These are phyloP conservation scores for Acleris laterana DNA, from an alignment of 2,888 invertebrate species.

Conservation along the genomic window DNA sequence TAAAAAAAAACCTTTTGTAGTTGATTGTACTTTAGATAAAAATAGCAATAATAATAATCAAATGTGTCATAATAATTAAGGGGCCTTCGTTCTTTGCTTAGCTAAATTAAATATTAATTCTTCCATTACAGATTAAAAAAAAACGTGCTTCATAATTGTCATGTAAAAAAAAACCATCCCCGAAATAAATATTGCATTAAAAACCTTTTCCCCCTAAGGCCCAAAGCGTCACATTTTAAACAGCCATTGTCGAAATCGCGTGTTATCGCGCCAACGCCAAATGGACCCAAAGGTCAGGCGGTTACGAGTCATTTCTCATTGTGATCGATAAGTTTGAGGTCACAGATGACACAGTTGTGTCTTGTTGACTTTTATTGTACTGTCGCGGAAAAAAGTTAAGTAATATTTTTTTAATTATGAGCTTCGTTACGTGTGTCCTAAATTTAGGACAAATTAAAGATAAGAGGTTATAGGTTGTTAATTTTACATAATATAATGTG, in stretches of 20 bases:
- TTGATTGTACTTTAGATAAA: no score
- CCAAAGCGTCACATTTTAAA: conserved; percentile 9
- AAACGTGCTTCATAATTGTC: no score
- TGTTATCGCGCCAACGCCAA: conserved; percentile 1
- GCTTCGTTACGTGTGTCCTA: background rate
- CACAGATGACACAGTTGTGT: conserved; percentile 14
- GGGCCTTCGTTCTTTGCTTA: no score
- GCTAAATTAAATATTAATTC: no score
- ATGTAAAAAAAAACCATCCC: no score
- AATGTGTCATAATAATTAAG: no score
- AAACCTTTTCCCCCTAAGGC: conserved; percentile 14
- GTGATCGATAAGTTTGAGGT: conserved; percentile 9
- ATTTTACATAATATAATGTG: no score
- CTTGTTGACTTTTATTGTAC: conserved; percentile 21
- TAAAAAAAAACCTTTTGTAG: no score
- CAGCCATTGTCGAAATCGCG: conserved; percentile 1
- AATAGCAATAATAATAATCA: no score
- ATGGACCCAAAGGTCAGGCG: conserved; percentile 20
- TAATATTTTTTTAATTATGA: background rate
- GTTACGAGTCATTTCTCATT: conserved; percentile 11
- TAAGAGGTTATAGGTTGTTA: no score
- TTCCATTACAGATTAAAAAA: no score
- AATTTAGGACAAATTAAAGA: background rate
- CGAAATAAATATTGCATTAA: background rate
- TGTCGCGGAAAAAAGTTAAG: conserved; percentile 1